Conservation (phyloP, 2,888 invertebrate genomes). For the Coenonympha glycerion region DNA sequence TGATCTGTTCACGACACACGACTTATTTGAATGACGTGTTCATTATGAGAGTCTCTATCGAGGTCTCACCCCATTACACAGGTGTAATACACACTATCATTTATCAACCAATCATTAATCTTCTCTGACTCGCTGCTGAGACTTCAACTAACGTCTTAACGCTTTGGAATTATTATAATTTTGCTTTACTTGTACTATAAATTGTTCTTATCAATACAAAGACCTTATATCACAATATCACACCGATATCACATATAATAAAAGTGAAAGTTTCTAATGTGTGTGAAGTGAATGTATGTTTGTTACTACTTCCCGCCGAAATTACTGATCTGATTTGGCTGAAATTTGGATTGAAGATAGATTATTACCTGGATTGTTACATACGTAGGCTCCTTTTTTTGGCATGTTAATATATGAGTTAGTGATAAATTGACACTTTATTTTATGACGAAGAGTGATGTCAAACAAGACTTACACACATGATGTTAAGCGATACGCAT, state of each 20-base stretch:
- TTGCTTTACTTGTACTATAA: not conserved
- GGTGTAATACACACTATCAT: conserved; percentile 43
- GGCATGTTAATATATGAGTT: no score
- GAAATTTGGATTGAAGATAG: no score
- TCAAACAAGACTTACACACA: no score
- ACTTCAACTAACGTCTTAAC: conserved; percentile 3
- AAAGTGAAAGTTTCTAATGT: no score
- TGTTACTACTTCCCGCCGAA: no score
- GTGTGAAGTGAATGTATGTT: no score
- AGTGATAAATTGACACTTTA: no score
- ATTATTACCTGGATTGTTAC: no score
- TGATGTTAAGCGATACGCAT: no score
- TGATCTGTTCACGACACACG: not conserved
- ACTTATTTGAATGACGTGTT: conserved; percentile 24
- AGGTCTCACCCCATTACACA: conserved; percentile 47
- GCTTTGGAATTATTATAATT: not conserved
- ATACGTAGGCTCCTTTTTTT: no score
- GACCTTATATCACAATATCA: not conserved
- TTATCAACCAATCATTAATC: conserved; percentile 58
- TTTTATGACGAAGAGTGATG: no score
- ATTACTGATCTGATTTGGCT: no score
- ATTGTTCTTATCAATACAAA: not conserved
- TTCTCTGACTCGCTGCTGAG: conserved; percentile 18
- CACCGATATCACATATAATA: not conserved
- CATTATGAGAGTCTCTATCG: conserved; percentile 44